Percentiles rank a stretch among this genome's conserved stretches.
Conservation (phyloP, 2,797 vertebrate species). For the Lacerta bilineata region DNA sequence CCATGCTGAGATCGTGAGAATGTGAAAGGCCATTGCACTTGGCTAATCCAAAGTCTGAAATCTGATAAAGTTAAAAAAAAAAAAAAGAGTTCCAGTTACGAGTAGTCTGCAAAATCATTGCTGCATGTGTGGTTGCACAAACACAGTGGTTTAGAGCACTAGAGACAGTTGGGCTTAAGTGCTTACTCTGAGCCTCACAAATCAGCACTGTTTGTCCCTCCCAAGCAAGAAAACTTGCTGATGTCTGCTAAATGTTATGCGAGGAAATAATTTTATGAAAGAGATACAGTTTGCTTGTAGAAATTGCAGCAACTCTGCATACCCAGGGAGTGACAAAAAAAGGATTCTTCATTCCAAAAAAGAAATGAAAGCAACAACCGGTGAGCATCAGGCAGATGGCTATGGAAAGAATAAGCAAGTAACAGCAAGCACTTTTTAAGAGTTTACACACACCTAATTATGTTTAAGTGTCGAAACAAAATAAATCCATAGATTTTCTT, state of each 20-base stretch:
- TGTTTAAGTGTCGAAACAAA: not conserved
- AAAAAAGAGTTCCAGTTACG: not conserved
- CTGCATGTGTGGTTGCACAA: not conserved
- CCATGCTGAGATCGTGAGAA: slow-evolving; percentile 94
- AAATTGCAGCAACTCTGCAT: not conserved
- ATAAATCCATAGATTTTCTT: not conserved
- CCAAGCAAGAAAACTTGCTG: not conserved
- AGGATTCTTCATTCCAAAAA: not conserved
- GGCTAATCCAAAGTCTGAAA: slow-evolving; percentile 97
- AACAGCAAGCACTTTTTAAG: not conserved
- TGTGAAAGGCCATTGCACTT: slow-evolving; percentile 95
- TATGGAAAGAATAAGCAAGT: not conserved
- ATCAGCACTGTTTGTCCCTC: not conserved
- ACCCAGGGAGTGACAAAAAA: not conserved
- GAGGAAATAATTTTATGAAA: not conserved
- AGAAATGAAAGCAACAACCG: not conserved
- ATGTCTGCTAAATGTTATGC: no score
- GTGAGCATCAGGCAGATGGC: not conserved
- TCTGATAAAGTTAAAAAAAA: slow-evolving; percentile 79
- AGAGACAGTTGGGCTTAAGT: not conserved
- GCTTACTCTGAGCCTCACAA: not conserved
- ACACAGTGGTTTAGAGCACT: not conserved
- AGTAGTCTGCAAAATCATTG: not conserved
- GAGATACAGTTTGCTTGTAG: not conserved
- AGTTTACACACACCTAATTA: not conserved